These are phyloP conservation scores for Meteorus sp. DNA, from an alignment of 1,140 invertebrate species.

Conservation along the genomic window DNA sequence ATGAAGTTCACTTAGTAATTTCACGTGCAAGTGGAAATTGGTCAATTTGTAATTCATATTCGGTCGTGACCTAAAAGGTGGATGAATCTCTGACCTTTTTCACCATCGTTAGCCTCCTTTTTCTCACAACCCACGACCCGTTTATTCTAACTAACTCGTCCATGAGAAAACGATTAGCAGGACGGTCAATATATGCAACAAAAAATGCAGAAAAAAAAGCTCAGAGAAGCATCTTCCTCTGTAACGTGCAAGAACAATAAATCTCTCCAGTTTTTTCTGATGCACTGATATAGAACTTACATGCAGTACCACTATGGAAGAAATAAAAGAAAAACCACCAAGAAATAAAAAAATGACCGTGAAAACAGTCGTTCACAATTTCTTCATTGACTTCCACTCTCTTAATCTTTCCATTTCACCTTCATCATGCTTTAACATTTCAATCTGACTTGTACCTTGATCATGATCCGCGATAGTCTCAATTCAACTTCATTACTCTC, in stretches of 20 bases:
- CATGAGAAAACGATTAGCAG: too few relatives aligned
- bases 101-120: slow-evolving; percentile 22
- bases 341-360: not conserved
- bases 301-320: not conserved
- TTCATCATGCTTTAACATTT: too few relatives aligned
- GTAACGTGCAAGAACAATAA: too few relatives aligned
- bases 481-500: too few relatives aligned
- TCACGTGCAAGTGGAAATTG: slow-evolving; percentile 43
- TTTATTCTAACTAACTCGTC: too few relatives aligned
- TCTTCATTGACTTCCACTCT: not conserved
- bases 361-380: not conserved
- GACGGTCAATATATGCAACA: not conserved
- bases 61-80: slow-evolving; percentile 52
- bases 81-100: slow-evolving; percentile 53
- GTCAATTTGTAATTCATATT: slow-evolving; percentile 57
- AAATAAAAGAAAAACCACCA: not conserved
- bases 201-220: slow-evolving; percentile 4
- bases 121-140: not conserved
- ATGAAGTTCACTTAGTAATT: slow-evolving; percentile 26
- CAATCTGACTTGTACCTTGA: too few relatives aligned
- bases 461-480: too few relatives aligned
- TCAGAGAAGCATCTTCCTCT: too few relatives aligned
- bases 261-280: too few relatives aligned
- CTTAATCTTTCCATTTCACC: too few relatives aligned
- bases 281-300: slow-evolving; percentile 2